These are phyloP conservation scores for Mobula birostris DNA, from an alignment of 2,113 vertebrate genomes.

Conservation along the genomic window DNA sequence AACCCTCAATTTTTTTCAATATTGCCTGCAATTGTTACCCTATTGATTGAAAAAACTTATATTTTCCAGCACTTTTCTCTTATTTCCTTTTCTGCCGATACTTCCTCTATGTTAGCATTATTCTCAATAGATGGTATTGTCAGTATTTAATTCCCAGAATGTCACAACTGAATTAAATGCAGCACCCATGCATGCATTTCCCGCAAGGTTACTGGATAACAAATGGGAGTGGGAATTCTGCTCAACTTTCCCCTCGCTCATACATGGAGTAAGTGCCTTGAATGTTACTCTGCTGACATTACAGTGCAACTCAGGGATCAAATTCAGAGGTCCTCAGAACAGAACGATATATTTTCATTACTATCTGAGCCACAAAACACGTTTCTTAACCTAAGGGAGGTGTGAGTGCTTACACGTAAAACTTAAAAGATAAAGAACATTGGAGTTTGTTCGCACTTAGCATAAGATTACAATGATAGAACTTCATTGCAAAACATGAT, in stretches of 20 bases:
- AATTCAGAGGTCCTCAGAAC: background rate
- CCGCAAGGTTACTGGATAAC: background rate
- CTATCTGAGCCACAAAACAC: background rate
- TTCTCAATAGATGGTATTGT: background rate
- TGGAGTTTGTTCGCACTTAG: background rate
- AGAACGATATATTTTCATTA: background rate
- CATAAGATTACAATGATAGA: background rate
- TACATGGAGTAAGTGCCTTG: background rate
- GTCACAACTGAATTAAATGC: background rate
- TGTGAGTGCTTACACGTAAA: background rate
- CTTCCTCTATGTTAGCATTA: background rate
- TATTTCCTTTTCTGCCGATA: background rate
- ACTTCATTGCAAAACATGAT: background rate
- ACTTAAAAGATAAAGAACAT: background rate
- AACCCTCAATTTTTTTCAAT: background rate
- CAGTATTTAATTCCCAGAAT: background rate
- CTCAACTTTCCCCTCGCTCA: background rate
- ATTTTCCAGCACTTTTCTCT: background rate
- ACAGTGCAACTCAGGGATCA: background rate
- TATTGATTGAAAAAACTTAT: background rate
- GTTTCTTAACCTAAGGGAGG: background rate
- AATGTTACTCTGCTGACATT: background rate
- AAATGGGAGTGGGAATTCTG: background rate
- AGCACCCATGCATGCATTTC: background rate
- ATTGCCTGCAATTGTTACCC: background rate